phyloP scores from a whole-genome alignment of 2,113 vertebrate species.

The Platanista minor region DNA sequence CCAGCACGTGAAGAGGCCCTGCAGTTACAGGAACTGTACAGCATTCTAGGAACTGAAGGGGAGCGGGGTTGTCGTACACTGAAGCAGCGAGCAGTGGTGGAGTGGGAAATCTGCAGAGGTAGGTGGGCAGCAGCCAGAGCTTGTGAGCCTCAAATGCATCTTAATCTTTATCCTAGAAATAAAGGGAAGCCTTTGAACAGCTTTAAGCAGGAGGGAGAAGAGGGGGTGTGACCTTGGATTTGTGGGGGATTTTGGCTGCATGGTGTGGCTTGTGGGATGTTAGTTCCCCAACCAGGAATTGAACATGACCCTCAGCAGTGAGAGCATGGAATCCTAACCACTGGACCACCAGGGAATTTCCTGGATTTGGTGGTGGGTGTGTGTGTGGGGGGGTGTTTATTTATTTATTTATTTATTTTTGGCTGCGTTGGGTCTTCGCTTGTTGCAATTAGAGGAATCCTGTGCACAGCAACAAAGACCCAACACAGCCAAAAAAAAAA shows the following conservation, averaged over 20 bases:
- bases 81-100: background rate
- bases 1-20: background rate
- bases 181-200: background rate
- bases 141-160: background rate
- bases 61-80: background rate
- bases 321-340: background rate
- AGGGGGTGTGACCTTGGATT: background rate
- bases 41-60: background rate
- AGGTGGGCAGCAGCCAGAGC: background rate
- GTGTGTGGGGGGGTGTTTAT: too few relatives aligned
- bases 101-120: background rate
- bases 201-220: background rate
- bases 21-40: background rate
- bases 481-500: too few relatives aligned
- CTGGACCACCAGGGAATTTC: background rate
- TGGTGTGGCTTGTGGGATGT: background rate
- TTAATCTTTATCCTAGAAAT: background rate
- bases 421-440: too few relatives aligned
- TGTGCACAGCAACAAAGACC: too few relatives aligned
- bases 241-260: rapidly evolving
- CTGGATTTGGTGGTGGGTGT: background rate
- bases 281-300: background rate
- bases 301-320: background rate
- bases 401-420: too few relatives aligned
- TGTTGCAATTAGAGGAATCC: too few relatives aligned